Evolutionary conservation across 2,888 invertebrate species (phyloP).

Genomic region (Dendrolimus pini): DNA sequence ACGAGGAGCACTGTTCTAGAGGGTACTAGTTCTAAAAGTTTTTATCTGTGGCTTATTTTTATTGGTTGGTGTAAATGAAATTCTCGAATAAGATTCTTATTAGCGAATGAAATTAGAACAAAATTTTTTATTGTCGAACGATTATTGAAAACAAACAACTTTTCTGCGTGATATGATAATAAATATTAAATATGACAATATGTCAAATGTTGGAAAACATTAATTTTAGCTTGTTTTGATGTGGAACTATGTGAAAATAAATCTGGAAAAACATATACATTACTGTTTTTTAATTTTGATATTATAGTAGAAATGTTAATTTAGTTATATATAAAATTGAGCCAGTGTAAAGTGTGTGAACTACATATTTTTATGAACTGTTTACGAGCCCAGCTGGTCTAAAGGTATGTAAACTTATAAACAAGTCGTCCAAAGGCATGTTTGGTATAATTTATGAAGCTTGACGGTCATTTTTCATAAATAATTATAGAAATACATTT

Average conservation of each 20-base stretch:
- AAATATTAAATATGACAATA: too few species aligned
- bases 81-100: too few species aligned
- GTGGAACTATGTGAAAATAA: slow-evolving; percentile 15
- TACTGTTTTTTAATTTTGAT: slow-evolving; percentile 15
- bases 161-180: too few species aligned
- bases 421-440: slow-evolving; percentile 21
- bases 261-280: slow-evolving; percentile 15
- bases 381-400: slow-evolving; percentile 51
- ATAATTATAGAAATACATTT: background rate
- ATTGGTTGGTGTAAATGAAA: too few species aligned
- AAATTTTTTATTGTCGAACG: too few species aligned
- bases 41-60: too few species aligned
- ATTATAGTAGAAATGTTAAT: slow-evolving; percentile 15
- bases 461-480: slow-evolving; percentile 12
- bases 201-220: slow-evolving; percentile 34
- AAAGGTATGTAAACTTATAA: slow-evolving; percentile 18
- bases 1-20: too few species aligned
- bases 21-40: too few species aligned
- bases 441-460: slow-evolving; percentile 13
- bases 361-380: slow-evolving; percentile 23
- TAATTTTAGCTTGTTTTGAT: slow-evolving; percentile 45
- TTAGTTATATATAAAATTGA: slow-evolving; percentile 4
- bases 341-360: slow-evolving; percentile 10
- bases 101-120: too few species aligned
- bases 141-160: too few species aligned